phyloP scores from a whole-genome alignment of 2,113 vertebrate species.

The Oreochromis aureus region DNA sequence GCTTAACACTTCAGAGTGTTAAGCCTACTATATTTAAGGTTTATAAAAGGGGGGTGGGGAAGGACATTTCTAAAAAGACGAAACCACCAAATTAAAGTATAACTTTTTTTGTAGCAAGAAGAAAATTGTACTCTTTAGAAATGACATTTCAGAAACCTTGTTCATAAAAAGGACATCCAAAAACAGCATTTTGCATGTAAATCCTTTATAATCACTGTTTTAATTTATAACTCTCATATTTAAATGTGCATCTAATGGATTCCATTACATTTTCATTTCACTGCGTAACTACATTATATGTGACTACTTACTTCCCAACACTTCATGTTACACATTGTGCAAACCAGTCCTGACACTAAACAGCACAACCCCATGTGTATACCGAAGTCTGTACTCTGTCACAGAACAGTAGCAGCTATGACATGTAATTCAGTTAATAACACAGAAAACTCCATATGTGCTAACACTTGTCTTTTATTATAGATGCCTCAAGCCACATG shows the following conservation, averaged over 20 bases:
- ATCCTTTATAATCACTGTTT: background rate
- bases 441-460: slow-evolving; percentile 10
- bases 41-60: background rate
- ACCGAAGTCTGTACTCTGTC: background rate
- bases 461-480: slow-evolving; percentile 9
- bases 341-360: background rate
- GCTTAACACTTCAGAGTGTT: background rate
- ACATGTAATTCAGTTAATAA: slow-evolving; percentile 28
- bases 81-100: background rate
- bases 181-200: background rate
- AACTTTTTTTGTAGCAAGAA: background rate
- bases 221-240: background rate
- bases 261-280: background rate
- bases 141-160: background rate
- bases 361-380: background rate
- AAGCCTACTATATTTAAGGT: background rate
- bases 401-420: background rate
- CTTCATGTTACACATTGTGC: background rate
- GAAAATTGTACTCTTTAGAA: background rate
- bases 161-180: background rate
- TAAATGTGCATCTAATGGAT: background rate
- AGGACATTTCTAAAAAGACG: accelerated
- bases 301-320: background rate
- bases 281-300: accelerated
- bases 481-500: background rate